phyloP scores from a whole-genome alignment of 2,888 invertebrate species.

The Muschampia staudingeri region DNA sequence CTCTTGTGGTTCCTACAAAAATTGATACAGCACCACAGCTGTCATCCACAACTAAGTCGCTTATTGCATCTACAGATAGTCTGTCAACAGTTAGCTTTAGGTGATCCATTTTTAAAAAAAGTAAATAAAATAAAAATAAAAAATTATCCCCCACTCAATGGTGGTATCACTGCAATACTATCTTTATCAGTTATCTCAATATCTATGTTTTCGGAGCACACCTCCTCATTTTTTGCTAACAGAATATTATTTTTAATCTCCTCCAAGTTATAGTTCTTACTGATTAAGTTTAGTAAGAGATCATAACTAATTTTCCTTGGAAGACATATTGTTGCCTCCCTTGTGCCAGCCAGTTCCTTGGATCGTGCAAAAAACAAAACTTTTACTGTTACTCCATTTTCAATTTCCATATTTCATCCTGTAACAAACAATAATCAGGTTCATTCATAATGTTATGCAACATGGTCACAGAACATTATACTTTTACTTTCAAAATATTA shows the following conservation, averaged over 20 bases:
- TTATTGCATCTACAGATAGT: constrained; percentile 93
- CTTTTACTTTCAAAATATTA: too few species aligned
- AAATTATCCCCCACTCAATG: constrained; percentile 97
- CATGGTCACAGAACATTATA: too few species aligned
- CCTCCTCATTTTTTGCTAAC: constrained; percentile 96
- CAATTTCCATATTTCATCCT: constrained; percentile 88
- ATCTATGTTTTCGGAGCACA: constrained; percentile 90
- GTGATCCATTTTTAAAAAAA: constrained; percentile 92
- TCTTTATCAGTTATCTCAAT: constrained; percentile 93
- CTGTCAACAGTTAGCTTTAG: constrained; percentile 93
- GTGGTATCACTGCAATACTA: constrained; percentile 98
- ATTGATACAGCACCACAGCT: constrained; percentile 97
- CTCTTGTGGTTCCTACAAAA: constrained; percentile 97
- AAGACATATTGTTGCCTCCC: constrained; percentile 90
- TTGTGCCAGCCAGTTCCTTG: constrained; percentile 94
- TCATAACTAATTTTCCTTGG: constrained; percentile 89
- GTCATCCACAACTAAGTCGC: constrained; percentile 92
- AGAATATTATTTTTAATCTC: constrained; percentile 94
- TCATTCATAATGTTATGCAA: neutral
- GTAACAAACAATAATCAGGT: constrained; percentile 62
- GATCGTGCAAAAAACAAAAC: constrained; percentile 98
- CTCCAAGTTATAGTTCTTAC: constrained; percentile 92
- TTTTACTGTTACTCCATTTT: constrained; percentile 90
- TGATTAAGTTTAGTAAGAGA: constrained; percentile 92
- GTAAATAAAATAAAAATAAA: neutral